Percentiles rank a stretch among this genome's conserved stretches.
Conservation (phyloP, 2,113 vertebrate genomes). For the Percina caprodes region DNA sequence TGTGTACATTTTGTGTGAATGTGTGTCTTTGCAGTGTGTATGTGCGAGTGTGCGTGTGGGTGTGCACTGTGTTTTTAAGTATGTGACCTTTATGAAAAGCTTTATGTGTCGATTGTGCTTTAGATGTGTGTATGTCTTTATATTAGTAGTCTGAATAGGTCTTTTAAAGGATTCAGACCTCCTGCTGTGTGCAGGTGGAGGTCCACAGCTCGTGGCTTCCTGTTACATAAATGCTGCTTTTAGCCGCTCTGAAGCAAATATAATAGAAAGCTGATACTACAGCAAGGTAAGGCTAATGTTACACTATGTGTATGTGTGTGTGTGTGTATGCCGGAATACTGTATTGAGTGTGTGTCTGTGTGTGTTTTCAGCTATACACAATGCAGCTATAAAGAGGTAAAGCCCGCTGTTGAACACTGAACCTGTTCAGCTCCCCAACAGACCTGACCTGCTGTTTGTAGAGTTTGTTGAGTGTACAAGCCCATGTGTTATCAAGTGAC, state of each 20-base stretch:
- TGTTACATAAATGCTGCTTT: conserved; percentile 60
- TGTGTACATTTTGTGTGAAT: not conserved
- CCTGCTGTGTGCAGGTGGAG: conserved; percentile 58
- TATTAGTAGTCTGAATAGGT: not conserved
- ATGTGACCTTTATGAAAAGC: conserved; percentile 45
- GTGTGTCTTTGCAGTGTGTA: conserved; percentile 10
- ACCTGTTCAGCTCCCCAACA: not conserved
- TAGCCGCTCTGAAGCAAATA: conserved; percentile 48
- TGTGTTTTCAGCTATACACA: not conserved
- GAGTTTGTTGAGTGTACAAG: not conserved
- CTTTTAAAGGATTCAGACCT: conserved; percentile 24
- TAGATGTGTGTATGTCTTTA: conserved; percentile 14
- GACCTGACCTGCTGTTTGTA: not conserved
- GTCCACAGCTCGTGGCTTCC: conserved; percentile 31
- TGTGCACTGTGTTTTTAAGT: conserved; percentile 29
- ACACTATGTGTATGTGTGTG: conserved; percentile 6
- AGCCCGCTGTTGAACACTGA: not conserved
- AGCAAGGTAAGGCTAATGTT: conserved; percentile 8
- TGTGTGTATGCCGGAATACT: not conserved
- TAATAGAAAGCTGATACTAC: conserved; percentile 33
- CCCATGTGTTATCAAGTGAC: not conserved
- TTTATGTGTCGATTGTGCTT: conserved; percentile 21
- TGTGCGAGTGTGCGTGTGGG: conserved; percentile 22
- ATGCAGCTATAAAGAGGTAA: not conserved
- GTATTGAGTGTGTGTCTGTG: not conserved